Conservation (phyloP, 2,888 invertebrate species). For the Coronaproctus castanopsis region DNA sequence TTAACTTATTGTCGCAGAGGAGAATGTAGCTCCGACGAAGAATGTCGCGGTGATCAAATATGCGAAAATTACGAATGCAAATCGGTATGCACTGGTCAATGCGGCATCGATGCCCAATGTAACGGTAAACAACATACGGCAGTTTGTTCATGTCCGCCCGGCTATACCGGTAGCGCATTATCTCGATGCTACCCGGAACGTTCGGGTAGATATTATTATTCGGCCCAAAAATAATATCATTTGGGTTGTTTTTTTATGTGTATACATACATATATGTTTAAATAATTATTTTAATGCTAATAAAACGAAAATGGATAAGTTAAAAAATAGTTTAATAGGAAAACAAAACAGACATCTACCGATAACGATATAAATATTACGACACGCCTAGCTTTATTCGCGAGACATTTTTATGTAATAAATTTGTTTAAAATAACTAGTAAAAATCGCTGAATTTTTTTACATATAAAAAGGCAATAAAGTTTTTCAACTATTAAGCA, state of each 20-base stretch:
- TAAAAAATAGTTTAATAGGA: background rate
- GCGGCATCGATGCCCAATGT: slow-evolving; percentile 54
- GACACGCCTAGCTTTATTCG: too few relatives aligned
- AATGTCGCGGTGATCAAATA: slow-evolving; percentile 42
- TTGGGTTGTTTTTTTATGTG: too few relatives aligned
- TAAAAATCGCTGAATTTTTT: too few relatives aligned
- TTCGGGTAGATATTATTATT: slow-evolving; percentile 8
- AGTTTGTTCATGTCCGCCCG: slow-evolving; percentile 58
- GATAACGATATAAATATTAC: too few relatives aligned
- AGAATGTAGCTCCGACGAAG: slow-evolving; percentile 54
- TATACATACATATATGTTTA: background rate
- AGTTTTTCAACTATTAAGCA: too few relatives aligned
- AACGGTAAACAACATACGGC: slow-evolving; percentile 55
- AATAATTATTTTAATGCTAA: background rate
- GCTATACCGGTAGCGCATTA: slow-evolving; percentile 39
- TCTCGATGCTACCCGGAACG: slow-evolving; percentile 29
- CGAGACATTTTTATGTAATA: too few relatives aligned
- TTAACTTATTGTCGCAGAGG: slow-evolving; percentile 49
- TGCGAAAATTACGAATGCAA: slow-evolving; percentile 26
- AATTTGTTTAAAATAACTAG: too few relatives aligned
- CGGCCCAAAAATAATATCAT: slow-evolving; percentile 1
- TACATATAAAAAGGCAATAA: too few relatives aligned
- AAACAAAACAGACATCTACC: background rate
- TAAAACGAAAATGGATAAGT: background rate
- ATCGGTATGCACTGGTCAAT: slow-evolving; percentile 56